phyloP scores from a whole-genome alignment of 2,888 invertebrate genomes.

The Epinotia ramella region DNA sequence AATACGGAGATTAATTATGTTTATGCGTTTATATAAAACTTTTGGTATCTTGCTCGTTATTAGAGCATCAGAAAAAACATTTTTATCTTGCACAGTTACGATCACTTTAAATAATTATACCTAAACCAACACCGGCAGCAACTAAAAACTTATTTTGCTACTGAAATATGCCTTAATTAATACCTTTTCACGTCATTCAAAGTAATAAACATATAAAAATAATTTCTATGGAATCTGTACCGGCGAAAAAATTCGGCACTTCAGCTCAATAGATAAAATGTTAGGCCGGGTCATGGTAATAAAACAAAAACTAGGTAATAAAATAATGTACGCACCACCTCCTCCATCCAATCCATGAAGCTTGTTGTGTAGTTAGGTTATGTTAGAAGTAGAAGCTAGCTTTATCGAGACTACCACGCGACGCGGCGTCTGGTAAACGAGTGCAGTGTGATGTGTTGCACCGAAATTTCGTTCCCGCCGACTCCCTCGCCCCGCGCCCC shows the following conservation, averaged over 20 bases:
- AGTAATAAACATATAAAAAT: not conserved
- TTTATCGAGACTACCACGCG: constrained; percentile 77
- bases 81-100: not conserved
- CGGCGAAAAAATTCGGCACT: constrained; percentile 2
- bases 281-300: constrained; percentile 81
- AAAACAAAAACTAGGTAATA: constrained; percentile 50
- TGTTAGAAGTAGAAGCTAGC: constrained; percentile 63
- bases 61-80: not conserved
- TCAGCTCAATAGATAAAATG: constrained; percentile 70
- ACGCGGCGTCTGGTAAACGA: constrained; percentile 82
- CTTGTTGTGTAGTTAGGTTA: constrained; percentile 69
- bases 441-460: constrained; percentile 83
- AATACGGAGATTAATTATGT: not conserved
- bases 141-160: not conserved
- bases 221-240: not conserved
- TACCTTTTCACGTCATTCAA: not conserved
- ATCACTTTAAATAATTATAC: not conserved
- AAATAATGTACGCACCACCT: constrained; percentile 75
- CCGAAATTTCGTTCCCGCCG: constrained; percentile 80
- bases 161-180: not conserved
- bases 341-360: constrained; percentile 83
- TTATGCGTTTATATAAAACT: not conserved
- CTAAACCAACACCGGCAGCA: not conserved
- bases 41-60: not conserved
- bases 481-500: constrained; percentile 68